Conservation (phyloP, 2,113 vertebrate species). For the Syrrhaptes paradoxus region DNA sequence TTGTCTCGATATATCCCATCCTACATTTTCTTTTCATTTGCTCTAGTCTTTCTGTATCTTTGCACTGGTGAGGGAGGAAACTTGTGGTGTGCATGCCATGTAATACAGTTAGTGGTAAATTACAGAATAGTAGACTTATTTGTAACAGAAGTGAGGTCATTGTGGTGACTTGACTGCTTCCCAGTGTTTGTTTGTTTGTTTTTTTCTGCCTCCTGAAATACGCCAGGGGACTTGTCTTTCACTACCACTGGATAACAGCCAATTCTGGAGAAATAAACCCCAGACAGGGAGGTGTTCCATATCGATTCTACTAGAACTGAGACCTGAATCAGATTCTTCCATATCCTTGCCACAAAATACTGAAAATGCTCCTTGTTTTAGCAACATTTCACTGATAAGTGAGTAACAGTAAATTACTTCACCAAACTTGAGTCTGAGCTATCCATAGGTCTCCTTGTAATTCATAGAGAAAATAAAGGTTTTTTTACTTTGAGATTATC, state of each 20-base stretch:
- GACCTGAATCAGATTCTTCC: neutral
- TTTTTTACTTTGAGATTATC: neutral
- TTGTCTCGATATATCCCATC: neutral
- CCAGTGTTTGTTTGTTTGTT: neutral
- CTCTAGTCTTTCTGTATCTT: neutral
- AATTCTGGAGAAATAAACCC: neutral
- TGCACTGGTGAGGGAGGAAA: neutral
- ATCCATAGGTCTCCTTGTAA: neutral
- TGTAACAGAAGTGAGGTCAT: neutral
- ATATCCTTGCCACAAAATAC: neutral
- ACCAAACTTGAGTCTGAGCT: neutral
- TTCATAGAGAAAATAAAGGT: neutral
- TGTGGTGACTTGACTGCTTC: neutral
- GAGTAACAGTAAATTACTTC: neutral
- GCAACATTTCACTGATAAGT: neutral
- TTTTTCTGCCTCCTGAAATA: neutral
- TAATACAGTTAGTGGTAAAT: neutral
- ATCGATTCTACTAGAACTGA: neutral
- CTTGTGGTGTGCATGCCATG: neutral
- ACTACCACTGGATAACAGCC: fast-evolving
- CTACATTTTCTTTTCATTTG: neutral
- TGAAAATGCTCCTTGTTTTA: neutral
- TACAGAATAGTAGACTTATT: neutral
- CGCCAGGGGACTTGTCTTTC: neutral
- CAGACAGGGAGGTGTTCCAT: neutral